Percentiles rank a stretch among this genome's conserved stretches.
These are phyloP conservation scores for Phoenicopterus ruber DNA, from an alignment of 2,113 vertebrate species.

Conservation along the genomic window DNA sequence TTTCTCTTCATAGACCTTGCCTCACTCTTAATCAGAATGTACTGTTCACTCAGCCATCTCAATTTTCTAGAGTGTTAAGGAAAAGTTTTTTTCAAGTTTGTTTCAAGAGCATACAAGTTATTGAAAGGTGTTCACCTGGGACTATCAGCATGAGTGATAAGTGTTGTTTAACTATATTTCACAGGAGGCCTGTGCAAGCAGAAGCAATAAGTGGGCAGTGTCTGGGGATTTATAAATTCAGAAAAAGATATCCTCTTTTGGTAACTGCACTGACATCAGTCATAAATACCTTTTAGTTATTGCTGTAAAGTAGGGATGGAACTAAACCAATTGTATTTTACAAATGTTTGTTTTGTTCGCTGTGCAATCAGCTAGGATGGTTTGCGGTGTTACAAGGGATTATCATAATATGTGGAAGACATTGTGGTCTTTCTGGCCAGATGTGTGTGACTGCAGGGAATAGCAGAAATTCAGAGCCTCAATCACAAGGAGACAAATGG, in stretches of 20 bases:
- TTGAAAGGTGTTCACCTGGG: constrained; percentile 1
- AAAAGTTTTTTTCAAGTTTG: not conserved
- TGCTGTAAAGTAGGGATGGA: not conserved
- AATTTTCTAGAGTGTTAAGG: not conserved
- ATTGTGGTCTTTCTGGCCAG: not conserved
- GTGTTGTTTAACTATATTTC: constrained; percentile 37
- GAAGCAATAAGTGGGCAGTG: not conserved
- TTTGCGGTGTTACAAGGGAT: not conserved
- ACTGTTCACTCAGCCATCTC: not conserved
- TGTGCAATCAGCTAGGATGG: not conserved
- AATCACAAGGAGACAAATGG: not conserved
- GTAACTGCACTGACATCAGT: not conserved
- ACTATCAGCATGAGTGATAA: constrained; percentile 15
- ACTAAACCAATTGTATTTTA: not conserved
- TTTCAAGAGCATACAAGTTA: not conserved
- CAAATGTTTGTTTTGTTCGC: not conserved
- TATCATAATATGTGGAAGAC: not conserved
- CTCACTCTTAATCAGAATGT: not conserved
- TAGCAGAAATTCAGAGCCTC: not conserved
- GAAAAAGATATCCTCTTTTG: not conserved
- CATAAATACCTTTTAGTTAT: not conserved
- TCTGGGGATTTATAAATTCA: constrained; percentile 2
- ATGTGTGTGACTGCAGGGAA: not conserved
- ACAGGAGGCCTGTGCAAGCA: constrained; percentile 31
- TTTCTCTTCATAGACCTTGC: not conserved